A percentile compares a stretch with the other conserved stretches of the same genome.
Evolutionary conservation across 2,797 vertebrate species (phyloP).

Genomic region (Enteromius mattozi): DNA sequence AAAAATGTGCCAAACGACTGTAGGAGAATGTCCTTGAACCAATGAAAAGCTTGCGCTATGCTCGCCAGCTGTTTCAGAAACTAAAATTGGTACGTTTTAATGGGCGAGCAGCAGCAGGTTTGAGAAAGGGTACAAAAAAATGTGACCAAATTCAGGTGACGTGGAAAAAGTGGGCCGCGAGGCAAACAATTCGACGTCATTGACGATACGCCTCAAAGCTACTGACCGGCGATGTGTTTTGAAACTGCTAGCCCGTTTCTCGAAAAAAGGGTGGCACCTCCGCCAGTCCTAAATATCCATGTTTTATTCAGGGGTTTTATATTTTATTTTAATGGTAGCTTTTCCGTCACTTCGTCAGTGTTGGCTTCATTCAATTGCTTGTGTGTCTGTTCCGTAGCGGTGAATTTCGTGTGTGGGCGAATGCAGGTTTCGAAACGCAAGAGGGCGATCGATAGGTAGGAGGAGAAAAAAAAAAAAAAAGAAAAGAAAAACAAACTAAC

Average conservation of each 20-base stretch:
- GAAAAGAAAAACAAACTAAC: slow-evolving; percentile 59
- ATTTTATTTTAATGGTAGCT: slow-evolving; percentile 52
- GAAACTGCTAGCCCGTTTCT: slow-evolving; percentile 39
- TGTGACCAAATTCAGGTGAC: slow-evolving; percentile 70
- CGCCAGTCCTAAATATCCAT: slow-evolving; percentile 54
- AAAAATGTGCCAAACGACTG: slow-evolving; percentile 82
- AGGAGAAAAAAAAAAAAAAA: slow-evolving; percentile 19
- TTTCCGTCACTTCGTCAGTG: slow-evolving; percentile 54
- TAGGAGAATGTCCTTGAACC: slow-evolving; percentile 57
- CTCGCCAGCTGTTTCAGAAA: slow-evolving; percentile 36
- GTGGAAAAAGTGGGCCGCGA: slow-evolving; percentile 1
- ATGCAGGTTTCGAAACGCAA: slow-evolving; percentile 58
- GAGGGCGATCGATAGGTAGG: slow-evolving; percentile 72
- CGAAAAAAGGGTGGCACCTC: slow-evolving; percentile 57
- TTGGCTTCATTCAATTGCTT: slow-evolving; percentile 63
- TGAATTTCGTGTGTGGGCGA: slow-evolving; percentile 59
- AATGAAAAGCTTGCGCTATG: slow-evolving; percentile 61
- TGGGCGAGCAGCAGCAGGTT: not conserved
- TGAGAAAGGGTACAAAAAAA: slow-evolving; percentile 67
- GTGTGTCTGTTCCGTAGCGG: slow-evolving; percentile 62
- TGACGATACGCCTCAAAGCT: slow-evolving; percentile 4
- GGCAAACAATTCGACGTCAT: not conserved
- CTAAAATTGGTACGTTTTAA: slow-evolving; percentile 52
- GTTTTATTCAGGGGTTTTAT: slow-evolving; percentile 62
- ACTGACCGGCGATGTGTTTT: not conserved